Evolutionary conservation across 2,888 invertebrate genomes (phyloP).

Genomic region (Zaprionus lineosus): DNA sequence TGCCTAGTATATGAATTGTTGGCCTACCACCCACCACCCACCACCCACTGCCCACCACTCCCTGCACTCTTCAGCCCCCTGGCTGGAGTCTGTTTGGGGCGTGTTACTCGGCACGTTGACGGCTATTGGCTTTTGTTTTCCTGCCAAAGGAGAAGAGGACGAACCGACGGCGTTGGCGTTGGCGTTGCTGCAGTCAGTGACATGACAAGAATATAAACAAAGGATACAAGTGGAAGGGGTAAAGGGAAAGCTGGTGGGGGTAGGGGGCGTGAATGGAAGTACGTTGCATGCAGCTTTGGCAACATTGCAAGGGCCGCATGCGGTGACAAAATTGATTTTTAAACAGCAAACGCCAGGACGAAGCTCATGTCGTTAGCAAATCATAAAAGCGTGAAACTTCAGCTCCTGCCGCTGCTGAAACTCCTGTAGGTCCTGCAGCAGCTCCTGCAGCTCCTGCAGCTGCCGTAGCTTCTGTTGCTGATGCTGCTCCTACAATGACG

Average conservation of each 20-base stretch:
- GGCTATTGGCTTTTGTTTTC: constrained; percentile 74
- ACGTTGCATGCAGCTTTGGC: constrained; percentile 11
- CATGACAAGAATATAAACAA: constrained; percentile 72
- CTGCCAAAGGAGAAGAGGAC: constrained; percentile 17
- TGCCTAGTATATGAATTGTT: constrained; percentile 34
- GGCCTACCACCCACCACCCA: no score
- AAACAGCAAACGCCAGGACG: constrained; percentile 53
- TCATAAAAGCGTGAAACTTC: constrained; percentile 73
- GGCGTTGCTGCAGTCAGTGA: constrained; percentile 49
- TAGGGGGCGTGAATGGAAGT: neutral
- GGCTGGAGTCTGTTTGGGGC: constrained; percentile 11
- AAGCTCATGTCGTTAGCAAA: constrained; percentile 74
- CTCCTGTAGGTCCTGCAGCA: constrained; percentile 21
- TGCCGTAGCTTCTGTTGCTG: constrained; percentile 21
- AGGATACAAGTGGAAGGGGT: constrained; percentile 61
- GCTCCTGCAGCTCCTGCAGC: constrained; percentile 7
- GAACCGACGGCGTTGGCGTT: constrained; percentile 5
- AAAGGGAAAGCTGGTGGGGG: neutral
- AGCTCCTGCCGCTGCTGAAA: constrained; percentile 31
- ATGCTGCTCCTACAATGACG: constrained; percentile 4
- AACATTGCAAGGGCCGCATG: constrained; percentile 45
- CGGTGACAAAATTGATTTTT: constrained; percentile 78
- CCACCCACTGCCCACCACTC: no score
- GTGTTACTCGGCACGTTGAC: constrained; percentile 45
- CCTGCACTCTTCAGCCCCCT: neutral